Evolutionary conservation across 2,113 vertebrate species (phyloP), one percentile per base, ranked within the genome.

Genomic region (Hydrolagus affinis): DNA sequence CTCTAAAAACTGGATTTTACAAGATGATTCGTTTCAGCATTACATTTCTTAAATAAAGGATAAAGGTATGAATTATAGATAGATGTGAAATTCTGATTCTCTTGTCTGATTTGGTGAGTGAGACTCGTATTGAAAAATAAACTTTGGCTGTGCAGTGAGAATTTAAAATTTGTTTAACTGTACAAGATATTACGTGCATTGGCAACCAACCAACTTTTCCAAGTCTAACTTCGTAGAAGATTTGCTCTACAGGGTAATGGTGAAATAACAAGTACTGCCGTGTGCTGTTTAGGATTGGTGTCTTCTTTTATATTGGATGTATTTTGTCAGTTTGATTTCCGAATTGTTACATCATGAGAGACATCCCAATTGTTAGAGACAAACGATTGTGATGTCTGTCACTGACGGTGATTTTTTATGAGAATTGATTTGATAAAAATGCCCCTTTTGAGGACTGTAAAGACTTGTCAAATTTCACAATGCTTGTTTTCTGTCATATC

Each of bases 111-210:
- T 44, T 44, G 6, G 44, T 44, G 44, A 44, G 44, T 44, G 44
- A 44, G 44, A 44, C 78, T 83, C 78, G 66, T 83, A 25, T 83
- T 83, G 59, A 66, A 83, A 83, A 64, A 83, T 83, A 62, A 3
- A 66, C 17, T 17, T 68, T 66, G 62, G 78, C 60, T 32, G 25
- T 21, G 62, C 60, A 68, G 78, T 83, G 78, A 66, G 60, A 68
- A 30, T 83, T 83, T 83, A 83, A 60, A 80, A 62, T 64, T 80
- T 60, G 57, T 80, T 80, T 60, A 28, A 25, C 62, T 80, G 77
- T 23, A 59, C n/a, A 44, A 3, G 1, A 1, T 44, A 3, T 44
- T 44, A 44, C 6, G 44, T 44, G 44, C 44, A 44, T 6, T 44
- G 44, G 6, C 44, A 6, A 44, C 44, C 44, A 44, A 44, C 44